phyloP scores from a whole-genome alignment of 2,888 invertebrate species.

The Platycheirus albimanus region DNA sequence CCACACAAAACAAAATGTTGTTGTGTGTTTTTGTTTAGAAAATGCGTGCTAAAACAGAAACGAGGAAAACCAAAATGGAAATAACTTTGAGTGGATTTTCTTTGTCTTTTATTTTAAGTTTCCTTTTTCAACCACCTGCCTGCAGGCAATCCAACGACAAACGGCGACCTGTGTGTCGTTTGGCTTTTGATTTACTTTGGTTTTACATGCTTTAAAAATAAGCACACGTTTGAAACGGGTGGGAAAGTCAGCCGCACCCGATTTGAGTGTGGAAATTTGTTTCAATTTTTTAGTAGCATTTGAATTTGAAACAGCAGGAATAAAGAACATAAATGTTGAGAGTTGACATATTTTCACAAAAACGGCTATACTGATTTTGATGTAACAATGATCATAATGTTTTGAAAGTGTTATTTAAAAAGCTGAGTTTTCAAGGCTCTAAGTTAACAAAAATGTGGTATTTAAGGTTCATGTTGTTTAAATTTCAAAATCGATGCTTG shows the following conservation, averaged over 20 bases:
- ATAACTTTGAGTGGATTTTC: slow-evolving; percentile 47
- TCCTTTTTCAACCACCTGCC: slow-evolving; percentile 64
- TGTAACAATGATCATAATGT: too few relatives aligned
- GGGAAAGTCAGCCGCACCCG: slow-evolving; percentile 13
- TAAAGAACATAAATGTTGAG: too few relatives aligned
- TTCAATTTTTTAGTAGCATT: too few relatives aligned
- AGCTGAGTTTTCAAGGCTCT: too few relatives aligned
- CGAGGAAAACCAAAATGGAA: slow-evolving; percentile 47
- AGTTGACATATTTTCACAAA: too few relatives aligned
- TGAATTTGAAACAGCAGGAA: too few relatives aligned
- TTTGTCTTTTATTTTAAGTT: slow-evolving; percentile 30
- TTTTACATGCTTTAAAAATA: background rate
- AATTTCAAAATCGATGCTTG: too few relatives aligned
- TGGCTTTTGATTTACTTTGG: slow-evolving; percentile 8
- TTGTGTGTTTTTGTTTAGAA: slow-evolving; percentile 74
- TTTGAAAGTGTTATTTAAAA: too few relatives aligned
- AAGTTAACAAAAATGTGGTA: too few relatives aligned
- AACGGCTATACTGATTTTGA: too few relatives aligned
- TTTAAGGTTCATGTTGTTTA: too few relatives aligned
- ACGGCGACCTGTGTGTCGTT: background rate
- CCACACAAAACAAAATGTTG: slow-evolving; percentile 32
- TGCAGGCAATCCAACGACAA: slow-evolving; percentile 19
- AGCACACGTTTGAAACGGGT: slow-evolving; percentile 19
- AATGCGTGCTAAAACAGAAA: slow-evolving; percentile 68
- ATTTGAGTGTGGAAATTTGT: slow-evolving; percentile 5